Base-by-base conservation (phyloP, 2,888 invertebrate genomes). In the Neria commutata region DNA sequence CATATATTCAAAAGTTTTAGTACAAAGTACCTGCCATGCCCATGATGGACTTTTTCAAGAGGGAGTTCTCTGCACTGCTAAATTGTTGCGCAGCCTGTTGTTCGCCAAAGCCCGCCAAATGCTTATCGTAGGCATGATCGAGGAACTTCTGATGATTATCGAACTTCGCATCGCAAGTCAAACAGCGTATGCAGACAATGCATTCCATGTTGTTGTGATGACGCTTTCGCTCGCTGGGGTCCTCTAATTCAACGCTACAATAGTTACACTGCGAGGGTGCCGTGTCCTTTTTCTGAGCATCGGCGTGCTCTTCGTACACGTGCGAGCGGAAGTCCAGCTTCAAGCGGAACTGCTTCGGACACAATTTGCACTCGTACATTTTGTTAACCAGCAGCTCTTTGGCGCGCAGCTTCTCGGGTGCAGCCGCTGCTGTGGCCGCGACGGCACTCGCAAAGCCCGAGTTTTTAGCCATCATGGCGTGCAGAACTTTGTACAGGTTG, bases 121-220 rank as follows among this genome's bases (percentile, higher is more conserved):
- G 82, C 52, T 77, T 77, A 50, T 77, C 77, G 67, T 82, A 82
- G 24, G 81, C 82, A 60, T 82, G 82, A 23, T 82, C 81, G 54
- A 81, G 71, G 59, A 81, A 82, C 19, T 76, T 76, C 56, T 81
- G 78, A 64, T 82, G 81, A 37, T 78, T 78, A 55, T 81, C 80
- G 66, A 82, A 72, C 58, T 80, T 79, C 33, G 78, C 78, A 16
- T 81, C 79, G 60, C 82, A 82, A 14, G 81, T 81, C 51, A 80
- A 79, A 67, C 82, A 82, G 17, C 79, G 78, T 34, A 82, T 56
- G 4, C 75, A 75, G 1, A 81, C 80, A 66, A 82, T 81, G 56
- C 82, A 82, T 53, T 81, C 82, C 78, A 82, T 80, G 59, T 82
- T 82, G 54, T 81, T 82, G 62, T 81, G 81, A 60, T 82, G 82